Conservation (phyloP, 2,113 vertebrate species). For the Colistium nudipinnis region DNA sequence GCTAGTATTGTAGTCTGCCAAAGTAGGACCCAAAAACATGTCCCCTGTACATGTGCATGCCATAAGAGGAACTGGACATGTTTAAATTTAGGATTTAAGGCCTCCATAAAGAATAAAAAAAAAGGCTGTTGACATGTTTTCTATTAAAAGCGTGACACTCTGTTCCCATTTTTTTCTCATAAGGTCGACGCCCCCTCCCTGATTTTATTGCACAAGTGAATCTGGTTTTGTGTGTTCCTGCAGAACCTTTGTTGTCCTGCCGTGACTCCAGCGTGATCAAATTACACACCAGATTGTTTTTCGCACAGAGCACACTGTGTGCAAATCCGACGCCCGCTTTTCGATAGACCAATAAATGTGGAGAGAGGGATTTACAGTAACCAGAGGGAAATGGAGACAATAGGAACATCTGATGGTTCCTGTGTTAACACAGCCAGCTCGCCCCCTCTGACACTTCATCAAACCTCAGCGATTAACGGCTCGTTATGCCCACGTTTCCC, state of each 20-base stretch:
- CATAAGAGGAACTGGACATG: background rate
- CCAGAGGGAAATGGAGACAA: background rate
- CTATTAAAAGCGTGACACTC: background rate
- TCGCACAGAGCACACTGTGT: background rate
- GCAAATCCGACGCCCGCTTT: slow-evolving; percentile 12
- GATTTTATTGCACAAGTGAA: background rate
- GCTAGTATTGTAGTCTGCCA: background rate
- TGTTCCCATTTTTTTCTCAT: slow-evolving; percentile 2
- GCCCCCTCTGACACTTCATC: too few relatives aligned
- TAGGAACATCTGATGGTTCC: background rate
- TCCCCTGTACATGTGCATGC: background rate
- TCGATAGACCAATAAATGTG: background rate
- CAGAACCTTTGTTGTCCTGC: slow-evolving; percentile 16
- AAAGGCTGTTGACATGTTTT: slow-evolving; percentile 13
- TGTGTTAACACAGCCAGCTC: too few relatives aligned
- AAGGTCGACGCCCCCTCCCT: background rate
- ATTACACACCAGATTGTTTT: slow-evolving; percentile 11
- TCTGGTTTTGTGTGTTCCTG: background rate
- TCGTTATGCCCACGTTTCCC: too few relatives aligned
- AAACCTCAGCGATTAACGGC: too few relatives aligned
- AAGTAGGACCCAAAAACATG: background rate
- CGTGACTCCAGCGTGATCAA: background rate
- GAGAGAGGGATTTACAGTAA: slow-evolving; percentile 8
- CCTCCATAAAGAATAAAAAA: background rate
- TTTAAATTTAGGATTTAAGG: background rate